Evolutionary conservation across 2,113 vertebrate species (phyloP), one percentile per base, ranked within the genome.

Genomic region (Macheiramphus alcinus): DNA sequence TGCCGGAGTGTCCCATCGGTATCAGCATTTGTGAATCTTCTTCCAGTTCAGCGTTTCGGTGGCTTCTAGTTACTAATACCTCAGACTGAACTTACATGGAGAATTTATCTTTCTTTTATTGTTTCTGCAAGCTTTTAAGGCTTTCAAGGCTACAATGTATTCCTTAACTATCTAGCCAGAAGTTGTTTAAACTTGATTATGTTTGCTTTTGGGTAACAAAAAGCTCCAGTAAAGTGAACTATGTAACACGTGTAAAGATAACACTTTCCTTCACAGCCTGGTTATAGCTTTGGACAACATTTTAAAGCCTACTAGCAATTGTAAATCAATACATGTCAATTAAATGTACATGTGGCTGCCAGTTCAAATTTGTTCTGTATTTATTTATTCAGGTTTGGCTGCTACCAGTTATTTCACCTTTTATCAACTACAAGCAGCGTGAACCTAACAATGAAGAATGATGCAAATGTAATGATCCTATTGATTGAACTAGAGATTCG

Each of bases 381-480:
- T 97, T 95, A 95, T 96, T 93, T 96, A 90, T 79, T 94, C 38
- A 32, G 66, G 38, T 88, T 92, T 71, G 52, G 32, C 76, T 82
- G 65, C 84, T 87, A 83, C 59, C 70, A 89, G 62, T 94, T 96
- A 94, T 96, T 96, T 97, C 89, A 88, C 80, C 90, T 97, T 95
- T 97, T 96, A 96, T 95, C 95, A 96, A 78, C 48, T 73, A 83
- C 66, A 76, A 91, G 86, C 73, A 96, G 59, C 53, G 48, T 91
- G 85, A 85, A 87, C 71, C 75, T 94, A 95, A 96, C 93, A 92
- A 92, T 89, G 76, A 97, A 96, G 78, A 92, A 95, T 92, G 94
- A 95, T 96, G 94, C 85, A 97, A 96, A 92, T 95, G 23, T 85
- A 96, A 92, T 40, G 80, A 95, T 94, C n/a, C n/a, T 94, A 97